Evolutionary conservation across 2,797 vertebrate genomes (phyloP).

Genomic region (Eupleurogrammus muticus): DNA sequence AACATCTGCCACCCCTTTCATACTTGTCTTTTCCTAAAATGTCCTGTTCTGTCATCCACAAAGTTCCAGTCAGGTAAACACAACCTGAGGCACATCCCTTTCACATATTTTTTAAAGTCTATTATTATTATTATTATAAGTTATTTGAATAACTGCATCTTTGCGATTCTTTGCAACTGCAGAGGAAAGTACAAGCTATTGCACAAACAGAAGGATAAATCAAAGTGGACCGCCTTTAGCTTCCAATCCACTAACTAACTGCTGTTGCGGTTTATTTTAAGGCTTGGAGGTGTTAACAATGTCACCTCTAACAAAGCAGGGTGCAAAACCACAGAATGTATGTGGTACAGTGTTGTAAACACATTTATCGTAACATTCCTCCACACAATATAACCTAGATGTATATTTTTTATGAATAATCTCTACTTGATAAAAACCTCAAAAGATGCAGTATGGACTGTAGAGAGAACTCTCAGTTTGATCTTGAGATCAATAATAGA

Average conservation of each 20-base stretch:
- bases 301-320: conserved; percentile 42
- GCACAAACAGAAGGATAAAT: conserved; percentile 34
- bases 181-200: conserved; percentile 43
- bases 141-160: conserved; percentile 55
- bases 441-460: conserved; percentile 51
- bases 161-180: conserved; percentile 45
- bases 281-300: conserved; percentile 30
- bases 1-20: conserved; percentile 12
- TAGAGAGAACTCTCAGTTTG: conserved; percentile 20
- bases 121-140: conserved; percentile 29
- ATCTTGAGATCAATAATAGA: conserved; percentile 7
- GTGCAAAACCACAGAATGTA: conserved; percentile 42
- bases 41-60: conserved; percentile 38
- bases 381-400: conserved; percentile 60
- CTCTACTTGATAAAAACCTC: conserved; percentile 63
- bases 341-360: conserved; percentile 54
- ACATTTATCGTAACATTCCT: conserved; percentile 59
- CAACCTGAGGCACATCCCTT: conserved; percentile 16
- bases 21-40: conserved; percentile 27
- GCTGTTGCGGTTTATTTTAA: conserved; percentile 54
- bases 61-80: conserved; percentile 29
- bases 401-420: conserved; percentile 66
- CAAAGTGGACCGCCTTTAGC: conserved; percentile 28
- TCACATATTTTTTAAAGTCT: conserved; percentile 22
- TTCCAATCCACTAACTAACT: conserved; percentile 32